Evolutionary conservation across 1,140 invertebrate genomes (phyloP), one percentile per base, ranked within the genome.

Genomic region (Hycleus cichorii): DNA sequence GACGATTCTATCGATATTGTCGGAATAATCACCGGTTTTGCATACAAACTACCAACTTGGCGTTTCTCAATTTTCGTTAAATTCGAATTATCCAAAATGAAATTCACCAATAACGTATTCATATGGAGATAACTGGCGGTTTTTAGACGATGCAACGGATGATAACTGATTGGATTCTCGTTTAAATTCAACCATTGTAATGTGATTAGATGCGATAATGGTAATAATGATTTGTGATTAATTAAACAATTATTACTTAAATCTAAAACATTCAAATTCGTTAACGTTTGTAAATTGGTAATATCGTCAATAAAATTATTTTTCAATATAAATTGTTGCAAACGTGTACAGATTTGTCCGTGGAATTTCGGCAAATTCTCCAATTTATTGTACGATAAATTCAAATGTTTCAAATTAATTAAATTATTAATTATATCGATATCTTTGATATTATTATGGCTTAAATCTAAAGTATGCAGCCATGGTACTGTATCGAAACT

Each of bases 381-480:
- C n/a, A 86, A 65, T 66, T 80, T 80, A 64, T 86, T 86, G 61
- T 77, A 85, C 39, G 81, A 78, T 11, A 86, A 65, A 74, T 85
- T 83, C 2, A 84, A 65, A 59, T 79, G 76, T 65, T 81, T 83
- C 7, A 85, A 69, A 66, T 82, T 80, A 9, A 78, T 78, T 38
- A 86, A 68, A 74, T 74, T 80, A 59, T 73, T 75, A 25, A 80
- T 62, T 4, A 71, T 70, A 12, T 73, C 62, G 5, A 75, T 69
- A 50, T 74, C 74, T 25, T 70, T 72, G 4, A 85, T 67, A 47
- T 80, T 74, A 73, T 86, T 86, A 62, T 85, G 81, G 60, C 82
- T 82, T 7, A 86, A 58, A 71, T 84, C 82, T 11, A 86, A 66
- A 9, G 75, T 77, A 63, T 83, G 77, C 12, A 86, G 64, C 72